Evolutionary conservation across 2,113 vertebrate genomes (phyloP).

Genomic region (Meles meles): DNA sequence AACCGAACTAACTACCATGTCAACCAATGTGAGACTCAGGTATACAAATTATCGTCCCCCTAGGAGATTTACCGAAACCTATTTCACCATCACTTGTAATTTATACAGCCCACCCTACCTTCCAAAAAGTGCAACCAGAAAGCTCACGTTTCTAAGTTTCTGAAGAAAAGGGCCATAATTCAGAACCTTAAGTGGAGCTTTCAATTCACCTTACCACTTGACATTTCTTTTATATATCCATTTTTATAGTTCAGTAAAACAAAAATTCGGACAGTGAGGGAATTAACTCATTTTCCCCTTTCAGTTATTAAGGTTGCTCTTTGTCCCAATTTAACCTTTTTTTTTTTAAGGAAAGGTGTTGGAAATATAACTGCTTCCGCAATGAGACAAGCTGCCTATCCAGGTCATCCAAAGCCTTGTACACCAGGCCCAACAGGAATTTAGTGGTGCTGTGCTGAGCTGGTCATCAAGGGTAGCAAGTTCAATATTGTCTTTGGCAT

Average conservation of each 20-base stretch:
- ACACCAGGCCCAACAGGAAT: rapidly evolving
- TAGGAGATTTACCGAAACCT: constrained; percentile 68
- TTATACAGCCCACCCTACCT: neutral
- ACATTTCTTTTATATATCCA: neutral
- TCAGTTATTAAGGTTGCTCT: neutral
- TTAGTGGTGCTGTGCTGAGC: no score
- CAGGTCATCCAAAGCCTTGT: rapidly evolving
- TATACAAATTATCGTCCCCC: constrained; percentile 55
- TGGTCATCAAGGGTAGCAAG: neutral
- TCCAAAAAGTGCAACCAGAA: constrained; percentile 36
- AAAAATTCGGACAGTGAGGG: neutral
- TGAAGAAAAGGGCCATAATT: neutral
- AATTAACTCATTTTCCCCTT: constrained; percentile 18
- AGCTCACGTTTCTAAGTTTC: neutral
- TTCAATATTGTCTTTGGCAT: neutral
- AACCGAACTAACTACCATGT: constrained; percentile 58
- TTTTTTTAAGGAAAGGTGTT: neutral
- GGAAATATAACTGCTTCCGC: neutral
- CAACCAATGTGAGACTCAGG: constrained; percentile 44
- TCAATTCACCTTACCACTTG: neutral
- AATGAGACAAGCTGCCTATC: neutral
- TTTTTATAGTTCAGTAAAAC: constrained; percentile 32
- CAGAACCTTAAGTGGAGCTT: neutral
- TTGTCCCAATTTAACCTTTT: neutral
- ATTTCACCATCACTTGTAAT: constrained; percentile 51